A percentile compares a stretch with the other conserved stretches of the same genome.
Evolutionary conservation across 2,113 vertebrate genomes (phyloP).

Genomic region (Brachyistius frenatus): DNA sequence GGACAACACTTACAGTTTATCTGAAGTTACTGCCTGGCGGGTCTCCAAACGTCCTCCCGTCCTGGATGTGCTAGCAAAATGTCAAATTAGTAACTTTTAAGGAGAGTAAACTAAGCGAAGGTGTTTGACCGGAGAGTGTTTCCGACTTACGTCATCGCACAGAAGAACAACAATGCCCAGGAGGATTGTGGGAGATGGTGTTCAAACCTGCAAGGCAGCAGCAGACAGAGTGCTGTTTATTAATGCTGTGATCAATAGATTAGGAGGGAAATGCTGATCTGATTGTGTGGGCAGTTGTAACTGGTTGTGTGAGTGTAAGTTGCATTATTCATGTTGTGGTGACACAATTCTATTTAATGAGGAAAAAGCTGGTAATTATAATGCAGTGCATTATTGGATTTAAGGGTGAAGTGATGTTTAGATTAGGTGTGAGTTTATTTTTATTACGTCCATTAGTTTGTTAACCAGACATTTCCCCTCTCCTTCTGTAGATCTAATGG

Average conservation of each 20-base stretch:
- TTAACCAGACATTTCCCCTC: background rate
- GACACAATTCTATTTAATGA: background rate
- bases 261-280: background rate
- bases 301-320: background rate
- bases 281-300: too few species aligned
- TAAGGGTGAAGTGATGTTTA: background rate
- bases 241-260: background rate
- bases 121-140: slow-evolving; percentile 1
- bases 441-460: background rate
- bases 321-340: background rate
- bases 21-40: background rate
- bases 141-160: slow-evolving; percentile 55
- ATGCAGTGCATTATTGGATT: too few species aligned
- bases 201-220: background rate
- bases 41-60: background rate
- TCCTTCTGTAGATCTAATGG: slow-evolving; percentile 86
- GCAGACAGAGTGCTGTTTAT: background rate
- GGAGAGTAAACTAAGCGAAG: slow-evolving; percentile 17
- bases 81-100: slow-evolving; percentile 3
- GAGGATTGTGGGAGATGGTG: slow-evolving; percentile 69
- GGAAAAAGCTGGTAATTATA: too few species aligned
- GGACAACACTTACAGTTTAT: background rate
- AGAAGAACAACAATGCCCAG: slow-evolving; percentile 7
- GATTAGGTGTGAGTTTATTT: background rate
- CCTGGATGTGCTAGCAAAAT: background rate